These are phyloP conservation scores for Anastrepha obliqua DNA, from an alignment of 1,140 invertebrate species.

Conservation along the genomic window DNA sequence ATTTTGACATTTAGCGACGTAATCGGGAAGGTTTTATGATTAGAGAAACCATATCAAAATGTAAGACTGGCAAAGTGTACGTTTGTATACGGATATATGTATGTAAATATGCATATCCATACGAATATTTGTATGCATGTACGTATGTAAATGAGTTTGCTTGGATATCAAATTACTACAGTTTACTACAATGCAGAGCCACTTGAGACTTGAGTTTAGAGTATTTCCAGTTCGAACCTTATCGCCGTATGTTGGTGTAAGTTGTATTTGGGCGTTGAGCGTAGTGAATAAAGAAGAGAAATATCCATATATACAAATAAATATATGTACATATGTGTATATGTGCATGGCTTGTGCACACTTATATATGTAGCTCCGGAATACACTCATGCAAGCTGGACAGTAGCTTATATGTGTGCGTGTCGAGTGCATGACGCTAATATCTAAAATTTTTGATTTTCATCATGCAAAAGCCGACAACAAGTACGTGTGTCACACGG, in stretches of 20 bases:
- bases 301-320: neutral
- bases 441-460: too few species aligned
- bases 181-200: neutral
- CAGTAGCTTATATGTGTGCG: too few species aligned
- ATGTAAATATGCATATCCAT: neutral
- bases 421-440: too few species aligned
- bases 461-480: too few species aligned
- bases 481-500: too few species aligned
- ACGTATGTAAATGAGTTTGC: neutral
- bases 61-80: too few species aligned
- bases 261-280: neutral
- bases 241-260: neutral
- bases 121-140: neutral
- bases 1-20: conserved; percentile 10
- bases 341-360: neutral
- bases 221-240: neutral
- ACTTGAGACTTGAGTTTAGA: neutral
- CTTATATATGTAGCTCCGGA: too few species aligned
- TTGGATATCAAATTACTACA: conserved; percentile 20
- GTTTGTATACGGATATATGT: neutral
- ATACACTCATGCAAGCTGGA: too few species aligned
- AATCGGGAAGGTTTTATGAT: neutral
- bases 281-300: neutral
- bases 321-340: neutral
- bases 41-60: conserved; percentile 21